Evolutionary conservation across 1,140 invertebrate species (phyloP).

Genomic region (Ceratosolen fusciceps): DNA sequence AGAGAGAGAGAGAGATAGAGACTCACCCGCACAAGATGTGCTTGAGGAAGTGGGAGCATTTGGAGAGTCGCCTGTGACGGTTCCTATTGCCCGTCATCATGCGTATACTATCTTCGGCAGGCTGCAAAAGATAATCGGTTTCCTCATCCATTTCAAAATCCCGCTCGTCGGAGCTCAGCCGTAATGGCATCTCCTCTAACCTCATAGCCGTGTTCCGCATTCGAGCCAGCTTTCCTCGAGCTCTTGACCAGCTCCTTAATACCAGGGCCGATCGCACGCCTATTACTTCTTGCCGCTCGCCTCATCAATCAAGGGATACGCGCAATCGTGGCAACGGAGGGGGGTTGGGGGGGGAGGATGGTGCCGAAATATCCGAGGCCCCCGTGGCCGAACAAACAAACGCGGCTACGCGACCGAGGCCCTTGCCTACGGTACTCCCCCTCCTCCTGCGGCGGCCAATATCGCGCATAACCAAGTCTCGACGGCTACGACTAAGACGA

Average conservation of each 20-base stretch:
- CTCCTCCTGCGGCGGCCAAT: not conserved
- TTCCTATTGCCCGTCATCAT: constrained; percentile 59
- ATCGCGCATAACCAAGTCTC: not conserved
- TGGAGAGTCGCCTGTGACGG: constrained; percentile 59
- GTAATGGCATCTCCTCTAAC: constrained; percentile 73
- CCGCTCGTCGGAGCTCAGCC: constrained; percentile 71
- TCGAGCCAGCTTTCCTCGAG: constrained; percentile 8
- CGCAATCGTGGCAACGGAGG: not conserved
- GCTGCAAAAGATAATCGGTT: constrained; percentile 76
- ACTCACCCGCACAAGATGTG: constrained; percentile 72
- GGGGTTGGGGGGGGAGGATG: too few relatives aligned
- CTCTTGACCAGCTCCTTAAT: not conserved
- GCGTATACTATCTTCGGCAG: constrained; percentile 64
- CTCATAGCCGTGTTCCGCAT: constrained; percentile 57
- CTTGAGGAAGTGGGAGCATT: constrained; percentile 63
- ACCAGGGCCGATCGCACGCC: constrained; percentile 15
- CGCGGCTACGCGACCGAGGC: not conserved
- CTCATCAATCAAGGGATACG: constrained; percentile 34
- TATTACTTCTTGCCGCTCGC: not conserved
- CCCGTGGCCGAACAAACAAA: not conserved
- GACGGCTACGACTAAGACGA: too few relatives aligned
- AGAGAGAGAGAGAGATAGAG: not conserved
- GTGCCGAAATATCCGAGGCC: not conserved
- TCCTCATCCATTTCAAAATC: constrained; percentile 79
- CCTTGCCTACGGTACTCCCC: not conserved